Evolutionary conservation across 2,888 invertebrate genomes (phyloP).

Genomic region (Volucella bombylans): DNA sequence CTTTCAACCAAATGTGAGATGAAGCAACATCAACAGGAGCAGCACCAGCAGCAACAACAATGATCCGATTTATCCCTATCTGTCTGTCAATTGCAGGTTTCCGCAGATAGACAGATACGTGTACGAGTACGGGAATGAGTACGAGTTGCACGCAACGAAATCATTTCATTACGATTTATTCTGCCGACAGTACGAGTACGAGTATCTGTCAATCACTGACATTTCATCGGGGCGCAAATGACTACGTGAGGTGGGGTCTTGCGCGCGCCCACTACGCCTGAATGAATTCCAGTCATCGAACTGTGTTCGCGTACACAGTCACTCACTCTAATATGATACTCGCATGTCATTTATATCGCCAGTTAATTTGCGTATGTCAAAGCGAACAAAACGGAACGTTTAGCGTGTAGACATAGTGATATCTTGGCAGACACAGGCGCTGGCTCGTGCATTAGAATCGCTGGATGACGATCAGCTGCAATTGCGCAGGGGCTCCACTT

Average conservation of each 20-base stretch:
- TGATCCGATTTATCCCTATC: constrained; percentile 65
- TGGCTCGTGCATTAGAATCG: constrained; percentile 66
- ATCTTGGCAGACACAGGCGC: constrained; percentile 18
- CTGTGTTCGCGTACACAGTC: constrained; percentile 55
- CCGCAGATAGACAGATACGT: constrained; percentile 30
- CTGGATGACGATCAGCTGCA: constrained; percentile 51
- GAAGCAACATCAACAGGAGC: constrained; percentile 24
- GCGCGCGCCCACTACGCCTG: constrained; percentile 59
- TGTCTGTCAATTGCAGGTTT: constrained; percentile 64
- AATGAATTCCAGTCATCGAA: constrained; percentile 69
- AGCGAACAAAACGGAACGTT: constrained; percentile 64
- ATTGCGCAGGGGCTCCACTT: constrained; percentile 40
- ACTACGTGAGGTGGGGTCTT: constrained; percentile 67
- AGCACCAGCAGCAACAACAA: constrained; percentile 33
- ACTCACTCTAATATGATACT: constrained; percentile 62
- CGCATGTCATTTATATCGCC: constrained; percentile 62
- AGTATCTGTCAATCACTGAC: constrained; percentile 62
- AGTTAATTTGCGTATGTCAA: constrained; percentile 71
- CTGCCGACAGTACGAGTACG: constrained; percentile 11
- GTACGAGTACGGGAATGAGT: neutral
- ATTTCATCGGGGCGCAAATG: constrained; percentile 68
- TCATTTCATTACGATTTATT: constrained; percentile 65
- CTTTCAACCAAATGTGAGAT: constrained; percentile 30
- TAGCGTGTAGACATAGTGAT: constrained; percentile 44
- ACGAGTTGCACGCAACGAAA: constrained; percentile 44